Conservation (phyloP, 2,797 vertebrate species). For the Xenopus petersii region DNA sequence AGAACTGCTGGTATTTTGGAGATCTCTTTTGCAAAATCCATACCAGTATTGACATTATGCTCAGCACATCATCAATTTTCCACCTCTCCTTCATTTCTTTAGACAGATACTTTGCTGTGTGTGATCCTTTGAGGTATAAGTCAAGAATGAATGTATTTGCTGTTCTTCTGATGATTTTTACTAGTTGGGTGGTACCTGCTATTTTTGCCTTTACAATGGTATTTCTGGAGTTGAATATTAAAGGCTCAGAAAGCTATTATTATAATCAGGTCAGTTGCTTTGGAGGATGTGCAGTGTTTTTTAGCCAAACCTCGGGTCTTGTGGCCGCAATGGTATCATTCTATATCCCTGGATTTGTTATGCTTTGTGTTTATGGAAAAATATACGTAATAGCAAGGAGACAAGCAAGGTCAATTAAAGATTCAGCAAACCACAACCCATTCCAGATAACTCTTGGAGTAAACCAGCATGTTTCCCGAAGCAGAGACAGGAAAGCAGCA, state of each 20-base stretch:
- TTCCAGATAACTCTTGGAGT: constrained; percentile 49
- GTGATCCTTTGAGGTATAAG: constrained; percentile 75
- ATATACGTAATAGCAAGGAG: constrained; percentile 76
- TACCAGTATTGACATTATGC: constrained; percentile 69
- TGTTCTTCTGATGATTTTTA: constrained; percentile 66
- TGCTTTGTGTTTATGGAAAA: constrained; percentile 76
- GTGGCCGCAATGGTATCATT: constrained; percentile 67
- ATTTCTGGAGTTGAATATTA: constrained; percentile 68
- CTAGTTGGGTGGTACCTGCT: constrained; percentile 74
- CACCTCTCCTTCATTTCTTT: constrained; percentile 78
- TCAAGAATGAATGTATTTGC: constrained; percentile 65
- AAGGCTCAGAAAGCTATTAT: constrained; percentile 60
- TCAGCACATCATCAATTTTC: constrained; percentile 77
- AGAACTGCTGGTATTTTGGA: constrained; percentile 77
- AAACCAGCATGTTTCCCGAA: constrained; percentile 52
- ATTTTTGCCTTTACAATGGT: constrained; percentile 73
- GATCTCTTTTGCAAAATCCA: constrained; percentile 78
- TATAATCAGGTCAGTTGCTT: constrained; percentile 58
- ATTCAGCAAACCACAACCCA: constrained; percentile 50
- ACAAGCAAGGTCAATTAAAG: constrained; percentile 71
- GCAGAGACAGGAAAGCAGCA: constrained; percentile 72
- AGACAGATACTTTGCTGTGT: constrained; percentile 77
- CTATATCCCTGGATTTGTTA: constrained; percentile 73
- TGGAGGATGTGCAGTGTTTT: constrained; percentile 69
- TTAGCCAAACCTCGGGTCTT: constrained; percentile 67